Percentiles rank a stretch among this genome's conserved stretches.
Evolutionary conservation across 2,888 invertebrate genomes (phyloP).

Genomic region (Cheilosia pagana): DNA sequence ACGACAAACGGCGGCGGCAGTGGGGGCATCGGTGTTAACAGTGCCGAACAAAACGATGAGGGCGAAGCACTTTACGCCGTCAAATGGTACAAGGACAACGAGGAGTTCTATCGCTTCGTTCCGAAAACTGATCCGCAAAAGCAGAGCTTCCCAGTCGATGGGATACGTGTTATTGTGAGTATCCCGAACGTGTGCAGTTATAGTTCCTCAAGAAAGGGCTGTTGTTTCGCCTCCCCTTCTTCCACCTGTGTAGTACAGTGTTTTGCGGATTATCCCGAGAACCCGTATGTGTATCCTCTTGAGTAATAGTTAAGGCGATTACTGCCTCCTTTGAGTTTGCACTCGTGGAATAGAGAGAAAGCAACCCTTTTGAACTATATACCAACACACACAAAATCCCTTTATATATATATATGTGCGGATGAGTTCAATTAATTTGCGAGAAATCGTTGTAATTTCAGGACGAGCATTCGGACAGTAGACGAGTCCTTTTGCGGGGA

Average conservation of each 20-base stretch:
- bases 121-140: slow-evolving; percentile 89
- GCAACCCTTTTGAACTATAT: slow-evolving; percentile 24
- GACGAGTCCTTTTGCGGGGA: slow-evolving; percentile 87
- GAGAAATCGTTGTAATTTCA: slow-evolving; percentile 79
- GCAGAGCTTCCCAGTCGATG: slow-evolving; percentile 88
- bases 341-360: background rate
- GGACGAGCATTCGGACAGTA: slow-evolving; percentile 88
- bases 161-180: slow-evolving; percentile 87
- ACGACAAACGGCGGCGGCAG: slow-evolving; percentile 37
- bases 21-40: slow-evolving; percentile 40
- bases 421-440: slow-evolving; percentile 55
- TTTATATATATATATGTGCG: background rate
- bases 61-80: slow-evolving; percentile 90
- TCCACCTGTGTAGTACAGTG: slow-evolving; percentile 15
- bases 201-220: background rate
- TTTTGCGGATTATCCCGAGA: slow-evolving; percentile 31
- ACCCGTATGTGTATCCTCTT: slow-evolving; percentile 27
- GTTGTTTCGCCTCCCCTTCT: slow-evolving; percentile 12
- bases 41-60: slow-evolving; percentile 82
- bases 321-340: slow-evolving; percentile 18
- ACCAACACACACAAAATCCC: background rate
- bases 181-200: slow-evolving; percentile 28
- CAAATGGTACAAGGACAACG: slow-evolving; percentile 94
- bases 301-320: slow-evolving; percentile 48
- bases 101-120: slow-evolving; percentile 92